Percentiles rank a stretch among this genome's conserved stretches.
These are phyloP conservation scores for Heliothis peltigera DNA, from an alignment of 2,888 invertebrate species.

Conservation along the genomic window DNA sequence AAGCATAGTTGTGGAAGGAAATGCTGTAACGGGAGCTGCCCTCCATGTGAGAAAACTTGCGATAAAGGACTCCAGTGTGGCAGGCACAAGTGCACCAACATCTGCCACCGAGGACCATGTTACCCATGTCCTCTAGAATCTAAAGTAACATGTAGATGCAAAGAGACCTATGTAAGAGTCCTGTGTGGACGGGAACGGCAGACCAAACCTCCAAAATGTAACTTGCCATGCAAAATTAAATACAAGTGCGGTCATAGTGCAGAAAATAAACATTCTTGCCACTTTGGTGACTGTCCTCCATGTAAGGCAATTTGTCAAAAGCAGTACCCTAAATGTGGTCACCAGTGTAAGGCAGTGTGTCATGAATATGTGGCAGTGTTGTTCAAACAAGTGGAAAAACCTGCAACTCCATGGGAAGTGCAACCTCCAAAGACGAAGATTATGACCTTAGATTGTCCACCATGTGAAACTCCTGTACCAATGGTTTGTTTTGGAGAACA, in stretches of 20 bases:
- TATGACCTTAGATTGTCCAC: conserved; percentile 92
- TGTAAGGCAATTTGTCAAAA: conserved; percentile 94
- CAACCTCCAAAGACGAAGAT: conserved; percentile 86
- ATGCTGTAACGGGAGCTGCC: conserved; percentile 96
- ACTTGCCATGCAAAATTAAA: conserved; percentile 92
- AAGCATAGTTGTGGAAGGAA: conserved; percentile 97
- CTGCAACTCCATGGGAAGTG: conserved; percentile 92
- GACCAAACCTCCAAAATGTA: conserved; percentile 95
- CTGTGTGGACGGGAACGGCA: conserved; percentile 95
- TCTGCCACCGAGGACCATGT: conserved; percentile 95
- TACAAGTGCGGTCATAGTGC: conserved; percentile 95
- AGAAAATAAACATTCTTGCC: conserved; percentile 94
- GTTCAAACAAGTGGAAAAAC: conserved; percentile 89
- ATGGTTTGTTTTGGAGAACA: conserved; percentile 93
- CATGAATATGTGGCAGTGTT: conserved; percentile 93
- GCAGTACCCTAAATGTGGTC: conserved; percentile 89
- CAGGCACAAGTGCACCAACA: conserved; percentile 95
- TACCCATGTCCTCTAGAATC: conserved; percentile 94
- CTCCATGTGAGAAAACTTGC: conserved; percentile 95
- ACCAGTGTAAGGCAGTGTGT: conserved; percentile 93
- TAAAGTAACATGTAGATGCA: conserved; percentile 94
- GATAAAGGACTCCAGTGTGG: conserved; percentile 95
- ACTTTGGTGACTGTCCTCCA: conserved; percentile 95
- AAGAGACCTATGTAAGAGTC: conserved; percentile 93
- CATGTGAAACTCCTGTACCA: conserved; percentile 92